Percentiles rank a stretch among this genome's conserved stretches.
These are phyloP conservation scores for Salmo trutta DNA, from an alignment of 2,797 vertebrate genomes.

Conservation along the genomic window DNA sequence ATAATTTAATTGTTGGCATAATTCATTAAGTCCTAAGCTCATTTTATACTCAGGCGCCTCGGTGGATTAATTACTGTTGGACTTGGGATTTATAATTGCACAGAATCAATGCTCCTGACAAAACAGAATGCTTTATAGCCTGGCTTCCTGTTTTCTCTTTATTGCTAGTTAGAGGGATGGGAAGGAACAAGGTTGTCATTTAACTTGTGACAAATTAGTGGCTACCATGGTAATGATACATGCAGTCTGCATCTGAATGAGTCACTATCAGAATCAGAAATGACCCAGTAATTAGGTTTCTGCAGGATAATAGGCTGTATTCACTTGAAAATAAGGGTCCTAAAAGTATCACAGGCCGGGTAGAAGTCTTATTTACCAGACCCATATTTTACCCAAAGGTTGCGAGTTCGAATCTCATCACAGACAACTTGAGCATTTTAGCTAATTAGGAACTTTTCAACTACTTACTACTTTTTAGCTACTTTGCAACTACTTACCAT, in stretches of 20 bases:
- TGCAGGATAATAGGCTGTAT: conserved; percentile 25
- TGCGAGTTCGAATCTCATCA: too few species aligned
- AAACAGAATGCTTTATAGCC: not conserved
- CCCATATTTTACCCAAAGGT: too few species aligned
- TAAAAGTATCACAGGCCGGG: too few species aligned
- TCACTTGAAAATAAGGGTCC: not conserved
- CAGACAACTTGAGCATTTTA: too few species aligned
- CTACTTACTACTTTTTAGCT: too few species aligned
- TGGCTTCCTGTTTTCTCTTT: not conserved
- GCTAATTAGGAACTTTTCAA: too few species aligned
- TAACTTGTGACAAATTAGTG: not conserved
- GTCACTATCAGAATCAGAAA: conserved; percentile 1
- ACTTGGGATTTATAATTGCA: conserved; percentile 20
- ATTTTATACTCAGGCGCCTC: conserved; percentile 37
- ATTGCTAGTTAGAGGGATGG: not conserved
- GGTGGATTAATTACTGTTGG: conserved; percentile 36
- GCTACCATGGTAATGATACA: conserved; percentile 5
- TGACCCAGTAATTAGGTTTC: conserved; percentile 21
- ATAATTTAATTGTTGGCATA: conserved; percentile 40
- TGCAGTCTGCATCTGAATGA: conserved; percentile 46
- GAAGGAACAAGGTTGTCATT: not conserved
- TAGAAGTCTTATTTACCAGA: too few species aligned
- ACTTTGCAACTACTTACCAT: too few species aligned
- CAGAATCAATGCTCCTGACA: conserved; percentile 7
- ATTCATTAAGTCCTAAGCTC: conserved; percentile 40